Evolutionary conservation across 2,888 invertebrate species (phyloP), one percentile per base, ranked within the genome.

Genomic region (Chaetogeoica ovagalla): DNA sequence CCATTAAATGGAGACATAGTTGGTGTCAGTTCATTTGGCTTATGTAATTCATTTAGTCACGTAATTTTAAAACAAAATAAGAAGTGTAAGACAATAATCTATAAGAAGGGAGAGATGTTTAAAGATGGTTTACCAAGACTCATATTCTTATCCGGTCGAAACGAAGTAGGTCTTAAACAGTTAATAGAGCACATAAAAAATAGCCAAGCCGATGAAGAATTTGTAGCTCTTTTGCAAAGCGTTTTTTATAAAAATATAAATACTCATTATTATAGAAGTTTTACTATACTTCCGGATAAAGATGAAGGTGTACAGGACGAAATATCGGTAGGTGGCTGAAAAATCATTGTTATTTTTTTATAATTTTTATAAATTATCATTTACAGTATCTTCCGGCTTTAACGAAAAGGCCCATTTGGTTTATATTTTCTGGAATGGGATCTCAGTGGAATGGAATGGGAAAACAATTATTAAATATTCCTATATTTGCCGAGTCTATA

Each of bases 391-490:
- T 75, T 23, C 75, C 75, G 59, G 66, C 75, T 5, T 2, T 75
- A 43, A 2, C 43, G n/a, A 81, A 76, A 72, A 85, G 88, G 6
- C 90, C 91, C 68, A 84, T 88, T 57, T 93, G 92, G 91, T 92
- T 89, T 84, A 88, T 92, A 30, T 92, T 91, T 86, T 90, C 92
- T 81, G 93, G 93, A 55, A 93, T 93, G 92, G 93, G 92, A 13
- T 90, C 90, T 37, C 92, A 93, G 85, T 96, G 95, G 95, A 87
- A 91, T 17, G 92, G 92, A 82, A 95, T 96, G 94, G 96, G 93
- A 7, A 87, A 89, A 11, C 89, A 91, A 65, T 89, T 96, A 69
- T 90, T 95, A 90, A 87, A 88, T 83, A 88, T 96, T 48, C 92
- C 93, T 0, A 87, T 90, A 3, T 95, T 96, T 86, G 89, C 90